Evolutionary conservation across 2,888 invertebrate species (phyloP), one percentile per base, ranked within the genome.

Genomic region (Hypomecis punctinalis): DNA sequence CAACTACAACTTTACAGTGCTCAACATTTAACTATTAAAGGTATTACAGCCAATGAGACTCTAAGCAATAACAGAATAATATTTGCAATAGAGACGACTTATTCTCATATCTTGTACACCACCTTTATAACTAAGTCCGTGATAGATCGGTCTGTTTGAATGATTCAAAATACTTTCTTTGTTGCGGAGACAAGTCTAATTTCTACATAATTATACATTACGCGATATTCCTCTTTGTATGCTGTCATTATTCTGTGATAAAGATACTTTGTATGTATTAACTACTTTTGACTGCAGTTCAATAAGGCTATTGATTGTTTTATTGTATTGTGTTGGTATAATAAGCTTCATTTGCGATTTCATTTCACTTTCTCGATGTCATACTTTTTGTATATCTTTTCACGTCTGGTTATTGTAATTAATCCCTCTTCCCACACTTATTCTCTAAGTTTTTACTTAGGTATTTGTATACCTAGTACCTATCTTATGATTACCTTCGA

Each of bases 161-260:
- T 57, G 42, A 61, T 65, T 47, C 54, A 62, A 64, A 68, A 65
- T 63, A 56, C 70, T 70, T 70, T 70, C 67, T 55, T 70, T 68
- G 65, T 67, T 55, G 43, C 43, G 7, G 40, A 53, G 61, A 62
- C 61, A 52, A 49, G 39, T 35, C 49, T 23, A 54, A 60, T 66
- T 66, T 61, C 45, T 58, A 67, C 13, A 60, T 70, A 67, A 67
- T 66, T 63, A 53, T 37, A 37, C 49, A 55, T 40, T 47, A 46
- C 37, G 37, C 35, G 43, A 55, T 55, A n/a, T 52, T 23, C 8
- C n/a, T 13, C 53, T 45, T 51, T 62, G 45, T 56, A 56, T 46
- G 40, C 42, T n/a, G 56, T 23, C 52, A 57, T 63, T 63, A 57
- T 46, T 35, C 13, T 45, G 40, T 39, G 45, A 62, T 53, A 63